Percentiles rank a stretch among this genome's conserved stretches.
Evolutionary conservation across 1,140 invertebrate species (phyloP).

Genomic region (Heliothis virescens): DNA sequence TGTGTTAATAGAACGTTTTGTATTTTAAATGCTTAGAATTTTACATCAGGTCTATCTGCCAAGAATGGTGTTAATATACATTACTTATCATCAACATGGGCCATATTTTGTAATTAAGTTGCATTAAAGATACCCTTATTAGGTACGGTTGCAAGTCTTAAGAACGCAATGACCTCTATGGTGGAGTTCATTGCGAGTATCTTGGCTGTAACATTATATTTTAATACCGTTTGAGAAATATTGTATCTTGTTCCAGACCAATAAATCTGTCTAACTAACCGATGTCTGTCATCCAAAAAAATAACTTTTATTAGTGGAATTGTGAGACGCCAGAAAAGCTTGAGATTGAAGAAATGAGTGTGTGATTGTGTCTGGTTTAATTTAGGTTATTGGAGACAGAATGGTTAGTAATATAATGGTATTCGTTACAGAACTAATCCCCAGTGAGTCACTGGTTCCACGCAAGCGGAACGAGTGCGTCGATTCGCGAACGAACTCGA

Average conservation of each 20-base stretch:
- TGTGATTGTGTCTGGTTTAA: not conserved
- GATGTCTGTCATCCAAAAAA: conserved; percentile 8
- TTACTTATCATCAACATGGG: conserved; percentile 8
- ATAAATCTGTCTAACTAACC: conserved; percentile 15
- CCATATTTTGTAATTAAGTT: conserved; percentile 27
- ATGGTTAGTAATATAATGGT: conserved; percentile 12
- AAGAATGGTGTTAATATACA: conserved; percentile 28
- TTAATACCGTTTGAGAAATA: conserved; percentile 10
- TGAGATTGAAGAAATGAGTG: not conserved
- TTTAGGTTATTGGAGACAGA: not conserved
- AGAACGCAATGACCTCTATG: conserved; percentile 29
- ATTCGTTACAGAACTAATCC: conserved; percentile 25
- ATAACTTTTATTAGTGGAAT: not conserved
- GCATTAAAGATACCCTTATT: conserved; percentile 23
- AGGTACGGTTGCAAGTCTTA: conserved; percentile 14
- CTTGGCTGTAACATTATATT: conserved; percentile 15
- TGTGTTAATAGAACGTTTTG: conserved; percentile 73
- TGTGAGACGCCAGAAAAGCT: not conserved
- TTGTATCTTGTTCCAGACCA: not conserved
- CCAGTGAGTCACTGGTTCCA: conserved; percentile 52
- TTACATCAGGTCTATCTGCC: conserved; percentile 24
- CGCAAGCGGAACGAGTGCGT: conserved; percentile 52
- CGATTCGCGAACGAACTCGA: conserved; percentile 37
- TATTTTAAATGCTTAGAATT: conserved; percentile 51
- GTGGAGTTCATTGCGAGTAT: conserved; percentile 14